Base-by-base conservation (phyloP, 2,888 invertebrate species). In the Epistrophe eligans region DNA sequence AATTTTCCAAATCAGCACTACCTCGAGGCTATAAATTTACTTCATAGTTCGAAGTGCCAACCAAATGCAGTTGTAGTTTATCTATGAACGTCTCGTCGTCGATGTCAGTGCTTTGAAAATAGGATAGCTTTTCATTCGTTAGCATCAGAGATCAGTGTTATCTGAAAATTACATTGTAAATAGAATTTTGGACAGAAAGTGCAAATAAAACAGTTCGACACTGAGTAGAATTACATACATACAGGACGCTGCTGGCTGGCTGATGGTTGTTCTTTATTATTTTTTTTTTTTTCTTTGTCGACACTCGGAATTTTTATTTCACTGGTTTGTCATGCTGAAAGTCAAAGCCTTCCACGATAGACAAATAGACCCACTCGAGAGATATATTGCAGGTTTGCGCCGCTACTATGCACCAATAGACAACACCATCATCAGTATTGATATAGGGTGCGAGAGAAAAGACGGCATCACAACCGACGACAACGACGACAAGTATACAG, bases 361-460 rank as follows among this genome's bases (percentile, higher is more conserved):
- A 84, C 66, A 80, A 84, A 84, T 81, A 72, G 77, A 72, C 32
- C 60, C 35, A 62, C 32, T 13, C 45, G 52, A 45, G 48, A 77
- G 81, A 84, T 84, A 81, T 80, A 84, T 84, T 80, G 77, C 84
- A 80, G 72, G 58, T 66, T 72, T 80, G 45, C 50, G 40, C 19
- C 38, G 9, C 38, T 45, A 43, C 60, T 35, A 77, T 81, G 76
- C 84, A 81, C 66, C 67, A 70, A 35, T 50, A 67, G 71, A 10
- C 48, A 58, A 10, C 48, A 58, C 52, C 45, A 62, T 8, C 52
- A 48, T 35, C 50, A 50, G 50, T 58, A 77, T 67, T 74, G 70
- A 73, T 52, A 73, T 52, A 15, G 55, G 24, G 72, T 58, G 77
- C 43, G 72, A 40, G 72, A 40, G 52, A 17, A 48, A 58, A 66